Base-by-base conservation (phyloP, 1,140 invertebrate species). In the Atta colombica region DNA sequence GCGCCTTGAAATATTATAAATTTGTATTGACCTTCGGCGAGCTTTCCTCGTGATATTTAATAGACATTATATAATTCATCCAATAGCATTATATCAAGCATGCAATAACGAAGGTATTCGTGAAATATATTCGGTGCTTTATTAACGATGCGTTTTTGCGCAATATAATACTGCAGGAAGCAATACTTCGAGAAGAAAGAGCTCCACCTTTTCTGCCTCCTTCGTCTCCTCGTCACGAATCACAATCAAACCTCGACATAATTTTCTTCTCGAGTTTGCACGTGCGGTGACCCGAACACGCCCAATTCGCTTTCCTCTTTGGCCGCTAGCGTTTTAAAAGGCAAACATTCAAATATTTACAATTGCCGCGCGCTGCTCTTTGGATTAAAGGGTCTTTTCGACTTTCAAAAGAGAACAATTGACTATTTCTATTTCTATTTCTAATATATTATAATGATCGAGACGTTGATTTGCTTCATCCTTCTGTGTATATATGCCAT, bases 331-430 rank as follows among this genome's bases (percentile, higher is more conserved):
- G 68, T 86, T 45, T 85, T 81, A 35, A 78, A 51, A 81, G 53
- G 71, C 86, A 51, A 81, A 75, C 58, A 58, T 31, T 88, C 75
- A 90, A 90, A 90, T 90, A 90, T 90, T 90, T 90, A 78, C 89
- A 45, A 63, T 55, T 51, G 28, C 21, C 88, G 58, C 35, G n/a
- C 65, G n/a, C 65, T 31, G 55, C 66, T 69, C 25, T 63, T 61
- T 25, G 87, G 28, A 82, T 89, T 88, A 86, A 87, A 87, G 60
- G 51, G 18, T 49, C 66, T 74, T 55, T n/a, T 55, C n/a, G 18
- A 10, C 58, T 58, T 72, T 49, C 77, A 6, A 10, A 16, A 25
- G 45, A 45, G n/a, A n/a, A 31, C 55, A 81, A 71, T 61, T 21
- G 16, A 45, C 49, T 58, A 21, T 28, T 12, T 28, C 49, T 18